Base-by-base conservation (phyloP, 2,888 invertebrate genomes). In the Athalia rosae region DNA sequence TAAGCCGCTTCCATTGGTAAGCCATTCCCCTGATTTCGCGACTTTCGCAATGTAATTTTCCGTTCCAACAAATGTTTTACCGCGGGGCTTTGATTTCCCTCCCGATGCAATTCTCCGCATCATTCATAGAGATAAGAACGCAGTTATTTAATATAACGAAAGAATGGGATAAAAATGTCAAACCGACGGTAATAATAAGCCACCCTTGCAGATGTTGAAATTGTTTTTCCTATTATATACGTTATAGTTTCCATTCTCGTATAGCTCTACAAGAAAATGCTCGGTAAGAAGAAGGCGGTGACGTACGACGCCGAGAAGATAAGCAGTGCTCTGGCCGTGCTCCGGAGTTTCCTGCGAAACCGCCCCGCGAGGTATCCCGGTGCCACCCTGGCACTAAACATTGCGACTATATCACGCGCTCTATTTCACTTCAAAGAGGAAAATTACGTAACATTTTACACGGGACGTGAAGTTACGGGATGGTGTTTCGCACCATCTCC, bases 221-320 rank as follows among this genome's bases (percentile, higher is more conserved):
- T 71, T 71, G 71, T 71, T 71, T 58, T 71, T 71, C 43, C 45
- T 56, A 4, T 53, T 47, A 67, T 50, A 56, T 58, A 45, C 58
- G 71, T 71, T 71, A 28, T 28, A 58, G 71, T 58, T 71, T 71
- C 71, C 58, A 71, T 58, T 45, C 71, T 15, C 56, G 28, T 28
- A 28, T 28, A 28, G 28, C 28, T 28, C 28, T 28, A 28, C 58
- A 13, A 71, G 71, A 58, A 71, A 71, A 71, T 71, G 71, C 58
- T 56, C 56, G n/a, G 71, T 41, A 71, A 71, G 71, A 53, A 67
- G 8, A 50, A 71, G 71, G 58, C 71, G 71, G 71, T 71, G 71
- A 71, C 71, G 43, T 58, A 71, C 71, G 71, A 71, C 71, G 56
- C 50, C 45, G 13, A 71, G 58, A 71, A 71, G 71, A 71, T 71